A percentile compares a stretch with the other conserved stretches of the same genome.
Evolutionary conservation across 2,888 invertebrate species (phyloP).

Genomic region (Eudemis profundana): DNA sequence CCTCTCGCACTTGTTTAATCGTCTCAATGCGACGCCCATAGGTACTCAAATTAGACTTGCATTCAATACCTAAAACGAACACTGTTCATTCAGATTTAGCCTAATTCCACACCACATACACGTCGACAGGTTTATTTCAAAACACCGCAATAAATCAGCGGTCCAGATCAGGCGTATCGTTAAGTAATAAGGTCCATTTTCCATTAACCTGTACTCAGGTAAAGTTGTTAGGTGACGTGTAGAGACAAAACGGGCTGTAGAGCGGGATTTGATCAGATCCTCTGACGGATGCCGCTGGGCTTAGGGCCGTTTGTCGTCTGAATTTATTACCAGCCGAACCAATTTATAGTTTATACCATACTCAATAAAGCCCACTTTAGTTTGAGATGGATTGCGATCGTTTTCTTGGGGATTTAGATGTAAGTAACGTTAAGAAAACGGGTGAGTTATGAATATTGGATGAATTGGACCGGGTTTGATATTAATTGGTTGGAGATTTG

Average conservation of each 20-base stretch:
- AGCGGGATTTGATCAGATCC: constrained; percentile 38
- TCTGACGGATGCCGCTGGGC: constrained; percentile 31
- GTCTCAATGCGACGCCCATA: too few relatives aligned
- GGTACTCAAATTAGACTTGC: constrained; percentile 4
- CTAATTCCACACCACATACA: constrained; percentile 13
- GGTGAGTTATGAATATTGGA: constrained; percentile 32
- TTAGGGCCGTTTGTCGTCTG: constrained; percentile 27
- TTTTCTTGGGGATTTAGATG: constrained; percentile 31
- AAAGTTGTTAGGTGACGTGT: constrained; percentile 22
- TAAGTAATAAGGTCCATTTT: constrained; percentile 10
- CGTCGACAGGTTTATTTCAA: constrained; percentile 26
- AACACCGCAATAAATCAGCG: constrained; percentile 6
- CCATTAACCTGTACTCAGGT: not conserved
- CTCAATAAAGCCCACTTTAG: constrained; percentile 24
- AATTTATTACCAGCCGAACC: constrained; percentile 20
- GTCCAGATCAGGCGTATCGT: too few relatives aligned
- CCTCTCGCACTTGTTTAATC: too few relatives aligned
- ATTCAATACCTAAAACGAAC: constrained; percentile 1
- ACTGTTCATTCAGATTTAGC: constrained; percentile 11
- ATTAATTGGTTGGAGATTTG: constrained; percentile 20
- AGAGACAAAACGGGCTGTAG: constrained; percentile 34
- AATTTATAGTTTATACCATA: constrained; percentile 30
- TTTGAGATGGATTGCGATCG: constrained; percentile 10
- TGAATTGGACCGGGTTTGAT: constrained; percentile 2
- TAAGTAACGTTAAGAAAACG: constrained; percentile 37